Base-by-base conservation (phyloP, 2,113 vertebrate genomes). In the Apeltes quadracus region DNA sequence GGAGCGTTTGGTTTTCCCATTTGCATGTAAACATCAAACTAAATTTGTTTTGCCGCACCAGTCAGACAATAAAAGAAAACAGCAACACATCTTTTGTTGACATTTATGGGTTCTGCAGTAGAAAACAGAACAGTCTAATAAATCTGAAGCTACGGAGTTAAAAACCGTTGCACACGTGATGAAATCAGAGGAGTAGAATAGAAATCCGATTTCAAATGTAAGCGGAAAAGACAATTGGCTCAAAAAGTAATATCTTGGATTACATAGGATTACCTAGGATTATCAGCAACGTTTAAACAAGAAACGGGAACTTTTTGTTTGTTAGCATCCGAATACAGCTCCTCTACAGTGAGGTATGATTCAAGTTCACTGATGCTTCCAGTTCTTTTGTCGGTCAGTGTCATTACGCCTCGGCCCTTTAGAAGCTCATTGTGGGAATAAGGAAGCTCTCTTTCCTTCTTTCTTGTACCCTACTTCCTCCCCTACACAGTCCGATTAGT, bases 391-490 rank as follows among this genome's bases (percentile, higher is more conserved):
- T 61, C n/a, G 27, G 15, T 12, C 6, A 0, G 0, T 25, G 50
- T 62, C 67, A 57, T 78, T 48, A 8, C 0, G 11, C 32, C 43
- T 44, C 53, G 6, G n/a, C 38, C 41, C 46, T 41, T 11, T 39
- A 62, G 44, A 3, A 0, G 34, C 63, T 72, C 53, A 4, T 4
- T 5, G 50, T 86, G 76, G 48, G 76, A 90, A 86, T 46, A 82
- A 87, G 86, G 77, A 88, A 88, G 79, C 34, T 23, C 38, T 20
- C 63, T 66, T 32, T 59, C 61, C 79, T 36, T 34, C 57, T 66
- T 76, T 72, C 63, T 62, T 65, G 64, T 73, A 80, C 68, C 44
- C 32, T 61, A 44, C 83, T 88, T 84, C 71, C 79, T 72, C 85
- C 85, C 54, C 71, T 41, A 59, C 72, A 32, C 51, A 1, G 48